These are phyloP conservation scores for Saturnia pavonia DNA, from an alignment of 2,888 invertebrate genomes.

Conservation along the genomic window DNA sequence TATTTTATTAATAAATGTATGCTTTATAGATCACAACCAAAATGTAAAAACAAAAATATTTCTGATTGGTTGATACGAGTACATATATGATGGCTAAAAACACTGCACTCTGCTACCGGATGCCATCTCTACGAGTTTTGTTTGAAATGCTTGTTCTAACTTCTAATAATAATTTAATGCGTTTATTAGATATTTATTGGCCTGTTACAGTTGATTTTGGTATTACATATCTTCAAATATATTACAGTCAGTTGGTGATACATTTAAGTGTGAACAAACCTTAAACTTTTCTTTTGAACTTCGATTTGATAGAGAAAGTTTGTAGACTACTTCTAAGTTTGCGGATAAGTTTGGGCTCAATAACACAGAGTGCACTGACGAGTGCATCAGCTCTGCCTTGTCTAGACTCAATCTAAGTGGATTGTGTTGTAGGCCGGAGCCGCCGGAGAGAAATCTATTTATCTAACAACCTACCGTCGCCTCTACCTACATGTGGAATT, in stretches of 20 bases:
- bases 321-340: slow-evolving; percentile 8
- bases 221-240: not conserved
- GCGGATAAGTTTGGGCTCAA: not conserved
- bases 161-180: no score
- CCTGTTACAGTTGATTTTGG: no score
- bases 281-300: not conserved
- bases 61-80: no score
- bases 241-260: not conserved
- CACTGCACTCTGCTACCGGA: no score
- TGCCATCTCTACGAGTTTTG: no score
- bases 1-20: no score
- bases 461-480: not conserved
- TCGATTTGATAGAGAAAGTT: slow-evolving; percentile 9
- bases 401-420: slow-evolving; percentile 14
- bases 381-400: not conserved
- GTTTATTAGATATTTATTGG: no score
- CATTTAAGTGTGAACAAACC: not conserved
- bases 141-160: no score
- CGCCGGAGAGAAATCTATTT: not conserved
- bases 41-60: no score
- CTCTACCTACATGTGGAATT: not conserved
- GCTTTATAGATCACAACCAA: no score
- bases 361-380: not conserved
- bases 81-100: no score
- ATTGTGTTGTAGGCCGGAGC: slow-evolving; percentile 8